Evolutionary conservation across 1,140 invertebrate genomes (phyloP), one percentile per base, ranked within the genome.

Genomic region (Copidosoma floridanum): DNA sequence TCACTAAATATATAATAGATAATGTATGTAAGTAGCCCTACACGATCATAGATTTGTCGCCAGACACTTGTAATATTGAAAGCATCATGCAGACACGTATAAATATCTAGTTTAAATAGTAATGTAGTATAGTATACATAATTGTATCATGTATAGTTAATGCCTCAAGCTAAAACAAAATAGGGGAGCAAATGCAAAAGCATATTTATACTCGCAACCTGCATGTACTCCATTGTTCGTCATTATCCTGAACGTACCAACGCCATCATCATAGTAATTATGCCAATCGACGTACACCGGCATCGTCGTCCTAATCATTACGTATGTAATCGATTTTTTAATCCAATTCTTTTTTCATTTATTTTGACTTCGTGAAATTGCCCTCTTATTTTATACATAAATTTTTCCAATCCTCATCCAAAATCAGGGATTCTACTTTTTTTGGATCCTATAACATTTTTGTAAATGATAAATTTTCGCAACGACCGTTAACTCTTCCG

Each of bases 11-110:
- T 21, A 52, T 35, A 57, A 4, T 48, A 50, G 48, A 24, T 21
- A 48, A 46, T 56, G n/a, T 46, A 43, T 43, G n/a, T n/a, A n/a
- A 65, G 38, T 71, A 69, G 68, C 65, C 65, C n/a, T n/a, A n/a
- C n/a, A n/a, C n/a, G 62, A 43, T 20, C 35, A 20, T 69, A 63
- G 62, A 67, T 44, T 67, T 57, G 62, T 67, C 65, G 65, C 68
- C 71, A 70, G 66, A 73, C 68, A 71, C 68, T 68, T 73, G 56
- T 65, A 74, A 69, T 71, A 74, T 71, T 68, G 43, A 56, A 56
- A 76, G 74, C 74, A 74, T 69, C 74, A 76, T 76, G 74, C 74
- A 74, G 56, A 73, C 71, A 76, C 62, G 67, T 68, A 62, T 37
- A 66, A 66, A 67, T 69, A 69, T 68, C 68, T 68, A 68, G 67